These are phyloP conservation scores for Andrena dorsata DNA, from an alignment of 2,888 invertebrate genomes.

Conservation along the genomic window DNA sequence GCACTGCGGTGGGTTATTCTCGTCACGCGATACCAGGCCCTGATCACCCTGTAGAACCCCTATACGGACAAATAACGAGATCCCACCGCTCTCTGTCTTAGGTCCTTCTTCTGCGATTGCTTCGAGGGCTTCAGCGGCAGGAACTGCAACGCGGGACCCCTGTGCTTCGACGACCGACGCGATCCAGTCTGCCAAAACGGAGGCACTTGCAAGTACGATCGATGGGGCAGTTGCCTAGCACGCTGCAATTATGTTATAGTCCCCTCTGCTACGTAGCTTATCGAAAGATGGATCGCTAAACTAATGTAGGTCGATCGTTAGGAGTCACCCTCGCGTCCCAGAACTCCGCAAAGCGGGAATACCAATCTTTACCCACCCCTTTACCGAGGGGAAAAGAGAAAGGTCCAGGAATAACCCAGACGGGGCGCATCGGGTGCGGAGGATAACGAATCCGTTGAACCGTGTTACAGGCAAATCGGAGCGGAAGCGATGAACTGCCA, in stretches of 20 bases:
- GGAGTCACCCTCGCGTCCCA: too few species aligned
- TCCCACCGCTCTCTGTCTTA: slow-evolving; percentile 79
- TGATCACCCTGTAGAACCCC: background rate
- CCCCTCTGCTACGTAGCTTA: too few species aligned
- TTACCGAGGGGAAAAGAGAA: too few species aligned
- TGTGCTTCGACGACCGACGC: slow-evolving; percentile 89
- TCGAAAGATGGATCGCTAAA: background rate
- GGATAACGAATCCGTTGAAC: background rate
- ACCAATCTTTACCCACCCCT: too few species aligned
- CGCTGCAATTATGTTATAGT: too few species aligned
- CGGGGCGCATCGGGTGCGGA: too few species aligned
- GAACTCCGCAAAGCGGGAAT: too few species aligned
- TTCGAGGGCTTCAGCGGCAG: slow-evolving; percentile 92
- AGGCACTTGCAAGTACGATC: slow-evolving; percentile 92
- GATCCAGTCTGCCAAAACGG: slow-evolving; percentile 91
- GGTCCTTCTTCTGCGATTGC: slow-evolving; percentile 92
- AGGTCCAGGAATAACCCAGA: too few species aligned
- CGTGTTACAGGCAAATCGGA: slow-evolving; percentile 89
- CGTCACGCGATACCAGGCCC: background rate
- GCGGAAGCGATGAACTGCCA: slow-evolving; percentile 91
- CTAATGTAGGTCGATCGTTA: background rate
- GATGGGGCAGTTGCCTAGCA: background rate
- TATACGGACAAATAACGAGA: background rate
- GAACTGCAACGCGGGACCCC: slow-evolving; percentile 92
- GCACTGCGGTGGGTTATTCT: background rate